Percentiles rank a stretch among this genome's conserved stretches.
Conservation (phyloP, 2,888 invertebrate species). For the Neoaliturus tenellus region DNA sequence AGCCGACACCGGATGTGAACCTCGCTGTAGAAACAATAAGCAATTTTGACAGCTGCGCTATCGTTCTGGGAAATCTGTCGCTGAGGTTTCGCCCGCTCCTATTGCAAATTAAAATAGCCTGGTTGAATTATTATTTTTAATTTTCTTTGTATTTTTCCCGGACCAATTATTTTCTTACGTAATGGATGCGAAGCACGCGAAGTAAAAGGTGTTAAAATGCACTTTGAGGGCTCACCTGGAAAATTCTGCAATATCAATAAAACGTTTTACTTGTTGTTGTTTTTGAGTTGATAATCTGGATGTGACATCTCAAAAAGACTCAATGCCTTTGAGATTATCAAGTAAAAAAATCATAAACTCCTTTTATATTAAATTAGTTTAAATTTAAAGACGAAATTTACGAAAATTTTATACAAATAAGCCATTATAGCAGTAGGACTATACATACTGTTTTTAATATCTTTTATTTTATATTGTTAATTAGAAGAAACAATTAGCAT, state of each 20-base stretch:
- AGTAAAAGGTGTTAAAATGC: not conserved
- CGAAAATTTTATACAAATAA: too few relatives aligned
- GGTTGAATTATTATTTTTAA: not conserved
- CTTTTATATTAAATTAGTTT: too few relatives aligned
- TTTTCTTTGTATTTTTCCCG: not conserved
- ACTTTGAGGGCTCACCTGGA: not conserved
- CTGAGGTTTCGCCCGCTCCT: not conserved
- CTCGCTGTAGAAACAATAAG: not conserved
- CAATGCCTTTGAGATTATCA: too few relatives aligned
- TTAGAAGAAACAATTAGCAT: too few relatives aligned
- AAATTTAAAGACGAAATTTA: too few relatives aligned
- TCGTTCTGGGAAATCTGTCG: slow-evolving; percentile 18
- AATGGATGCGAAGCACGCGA: not conserved
- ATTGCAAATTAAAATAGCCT: not conserved
- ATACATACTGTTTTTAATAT: too few relatives aligned
- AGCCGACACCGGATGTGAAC: slow-evolving; percentile 8
- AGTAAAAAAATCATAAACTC: too few relatives aligned
- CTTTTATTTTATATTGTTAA: too few relatives aligned
- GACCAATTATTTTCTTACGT: not conserved
- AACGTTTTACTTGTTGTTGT: not conserved
- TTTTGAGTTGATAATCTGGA: too few relatives aligned
- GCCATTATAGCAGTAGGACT: too few relatives aligned
- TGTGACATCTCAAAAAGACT: too few relatives aligned
- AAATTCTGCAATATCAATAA: not conserved
- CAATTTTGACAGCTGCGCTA: not conserved